Evolutionary conservation across 2,113 vertebrate species (phyloP).

Genomic region (Prunella fulvescens): DNA sequence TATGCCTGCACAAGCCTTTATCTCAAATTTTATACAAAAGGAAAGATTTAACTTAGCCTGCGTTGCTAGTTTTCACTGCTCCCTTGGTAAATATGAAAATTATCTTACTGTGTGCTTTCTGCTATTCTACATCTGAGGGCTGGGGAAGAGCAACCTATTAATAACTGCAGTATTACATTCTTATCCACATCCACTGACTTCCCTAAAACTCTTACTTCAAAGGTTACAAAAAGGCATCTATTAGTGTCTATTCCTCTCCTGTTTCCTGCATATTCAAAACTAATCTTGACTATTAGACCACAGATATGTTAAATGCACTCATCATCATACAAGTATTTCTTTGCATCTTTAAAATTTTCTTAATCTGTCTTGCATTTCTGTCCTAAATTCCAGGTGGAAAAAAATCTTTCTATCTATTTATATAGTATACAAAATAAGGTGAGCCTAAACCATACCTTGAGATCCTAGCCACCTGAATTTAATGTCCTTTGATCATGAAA

Average conservation of each 20-base stretch:
- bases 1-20: neutral
- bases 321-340: neutral
- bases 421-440: neutral
- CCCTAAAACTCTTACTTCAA: neutral
- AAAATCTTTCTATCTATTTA: neutral
- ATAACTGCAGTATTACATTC: neutral
- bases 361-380: neutral
- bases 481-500: neutral
- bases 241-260: neutral
- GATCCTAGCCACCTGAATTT: neutral
- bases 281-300: neutral
- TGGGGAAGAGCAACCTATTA: neutral
- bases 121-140: neutral
- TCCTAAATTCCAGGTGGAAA: neutral
- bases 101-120: neutral
- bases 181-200: neutral
- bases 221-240: neutral
- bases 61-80: neutral
- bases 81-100: neutral
- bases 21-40: neutral
- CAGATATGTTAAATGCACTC: neutral
- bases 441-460: neutral
- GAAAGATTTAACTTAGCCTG: neutral
- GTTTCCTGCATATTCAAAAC: neutral
- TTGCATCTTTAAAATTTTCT: neutral